Base-by-base conservation (phyloP, 2,888 invertebrate species). In the Melanargia galathea region DNA sequence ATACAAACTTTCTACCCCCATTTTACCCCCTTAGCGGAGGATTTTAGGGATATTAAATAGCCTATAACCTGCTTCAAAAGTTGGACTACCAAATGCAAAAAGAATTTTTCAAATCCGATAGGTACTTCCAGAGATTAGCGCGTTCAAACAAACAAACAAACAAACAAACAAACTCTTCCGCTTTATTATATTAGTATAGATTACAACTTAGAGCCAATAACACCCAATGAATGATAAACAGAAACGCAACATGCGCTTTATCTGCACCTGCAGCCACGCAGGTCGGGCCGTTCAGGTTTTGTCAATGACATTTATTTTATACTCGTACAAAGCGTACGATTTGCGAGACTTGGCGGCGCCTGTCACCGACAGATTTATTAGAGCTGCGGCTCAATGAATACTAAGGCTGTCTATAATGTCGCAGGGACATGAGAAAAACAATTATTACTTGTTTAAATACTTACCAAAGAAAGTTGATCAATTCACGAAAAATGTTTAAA, bases 321-420 rank as follows among this genome's bases (percentile, higher is more conserved):
- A n/a, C n/a, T n/a, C n/a, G n/a, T n/a, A 67, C 70, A 70, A 69
- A 68, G 64, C 62, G 56, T 16, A 16, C 4, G 33, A 16, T 35
- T 20, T 1, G 71, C 84, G 81, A 85, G 86, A 85, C 86, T 67
- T 80, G 75, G 77, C 75, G 86, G 84, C 84, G 84, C 83, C 84
- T 66, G 73, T 71, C 71, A 62, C 64, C 58, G 72, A 73, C 75
- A 76, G 76, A 82, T 82, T 82, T 81, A 81, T 80, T 70, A 76
- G 68, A 48, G 51, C 62, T 65, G 67, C 63, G 67, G 58, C 70
- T 67, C 62, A 70, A 67, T 70, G 70, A 67, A 60, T 68, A 61
- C 65, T 60, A 67, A 65, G 62, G 64, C 43, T 56, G 56, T 59
- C 59, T 33, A 57, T 59, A 55, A 11, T 13, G 35, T 35, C 1